A percentile compares a stretch with the other conserved stretches of the same genome.
Conservation (phyloP, 2,797 vertebrate genomes). For the Balearica regulorum region DNA sequence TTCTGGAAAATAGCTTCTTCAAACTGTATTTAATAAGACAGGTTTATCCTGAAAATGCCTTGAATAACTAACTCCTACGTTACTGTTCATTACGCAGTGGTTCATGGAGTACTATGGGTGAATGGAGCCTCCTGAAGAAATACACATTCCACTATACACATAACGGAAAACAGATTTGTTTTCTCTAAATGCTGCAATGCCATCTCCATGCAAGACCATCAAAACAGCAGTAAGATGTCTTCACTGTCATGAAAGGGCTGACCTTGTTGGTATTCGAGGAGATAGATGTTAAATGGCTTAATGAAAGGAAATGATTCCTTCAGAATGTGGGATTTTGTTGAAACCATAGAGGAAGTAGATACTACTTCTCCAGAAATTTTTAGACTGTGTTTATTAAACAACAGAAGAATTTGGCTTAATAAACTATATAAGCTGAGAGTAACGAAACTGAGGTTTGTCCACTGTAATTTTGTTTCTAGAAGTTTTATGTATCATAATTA, state of each 20-base stretch:
- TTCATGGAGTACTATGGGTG: neutral
- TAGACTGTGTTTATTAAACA: neutral
- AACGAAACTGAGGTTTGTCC: neutral
- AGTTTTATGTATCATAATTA: neutral
- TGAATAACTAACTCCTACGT: neutral
- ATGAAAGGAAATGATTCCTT: neutral
- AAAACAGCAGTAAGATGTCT: neutral
- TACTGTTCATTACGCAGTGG: neutral
- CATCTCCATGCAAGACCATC: neutral
- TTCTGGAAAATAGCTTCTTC: neutral
- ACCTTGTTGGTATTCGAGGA: neutral
- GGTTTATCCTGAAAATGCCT: neutral
- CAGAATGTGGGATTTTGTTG: neutral
- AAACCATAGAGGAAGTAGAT: neutral
- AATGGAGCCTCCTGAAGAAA: neutral
- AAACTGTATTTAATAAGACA: neutral
- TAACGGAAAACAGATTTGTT: neutral
- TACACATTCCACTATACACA: accelerated
- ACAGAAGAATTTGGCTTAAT: neutral
- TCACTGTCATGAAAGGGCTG: neutral
- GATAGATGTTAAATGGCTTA: neutral
- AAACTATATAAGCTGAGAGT: neutral
- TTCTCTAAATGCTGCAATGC: neutral
- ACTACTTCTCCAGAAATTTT: neutral
- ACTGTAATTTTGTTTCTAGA: neutral